phyloP scores from a whole-genome alignment of 92 coral and sea anemone species.

The Porites cylindrica region DNA sequence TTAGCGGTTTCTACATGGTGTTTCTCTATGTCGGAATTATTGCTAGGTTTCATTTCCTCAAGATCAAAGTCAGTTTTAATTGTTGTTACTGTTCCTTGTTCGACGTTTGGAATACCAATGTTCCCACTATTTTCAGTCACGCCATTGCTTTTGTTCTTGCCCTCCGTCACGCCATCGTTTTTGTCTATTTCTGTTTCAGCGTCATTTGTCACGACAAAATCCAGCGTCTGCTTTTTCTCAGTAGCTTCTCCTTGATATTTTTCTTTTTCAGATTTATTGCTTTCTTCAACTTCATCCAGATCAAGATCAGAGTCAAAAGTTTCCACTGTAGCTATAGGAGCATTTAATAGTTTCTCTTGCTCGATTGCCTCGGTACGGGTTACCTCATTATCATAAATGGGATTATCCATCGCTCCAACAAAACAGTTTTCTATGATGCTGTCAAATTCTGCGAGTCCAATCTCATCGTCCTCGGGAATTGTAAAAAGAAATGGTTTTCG shows the following conservation, averaged over 20 bases:
- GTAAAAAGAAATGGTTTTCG: slow-evolving; percentile 40
- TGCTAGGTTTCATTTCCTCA: too few species aligned
- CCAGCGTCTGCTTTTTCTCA: background rate
- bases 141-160: background rate
- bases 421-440: background rate
- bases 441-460: slow-evolving; percentile 10
- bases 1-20: too few species aligned
- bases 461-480: slow-evolving; percentile 50
- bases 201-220: too few species aligned
- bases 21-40: too few species aligned
- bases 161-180: too few species aligned
- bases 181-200: too few species aligned
- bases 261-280: background rate
- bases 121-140: slow-evolving; percentile 7
- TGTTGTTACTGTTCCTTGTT: background rate
- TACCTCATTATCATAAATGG: background rate
- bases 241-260: background rate
- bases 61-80: too few species aligned
- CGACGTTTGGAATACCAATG: background rate
- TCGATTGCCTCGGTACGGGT: background rate
- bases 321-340: slow-evolving; percentile 49
- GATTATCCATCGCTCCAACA: slow-evolving; percentile 2
- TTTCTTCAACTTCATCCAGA: slow-evolving; percentile 33
- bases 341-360: slow-evolving; percentile 13
- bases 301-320: slow-evolving; percentile 43